A percentile compares a stretch with the other conserved stretches of the same genome.
Conservation (phyloP, 2,797 vertebrate species). For the Choloepus didactylus region DNA sequence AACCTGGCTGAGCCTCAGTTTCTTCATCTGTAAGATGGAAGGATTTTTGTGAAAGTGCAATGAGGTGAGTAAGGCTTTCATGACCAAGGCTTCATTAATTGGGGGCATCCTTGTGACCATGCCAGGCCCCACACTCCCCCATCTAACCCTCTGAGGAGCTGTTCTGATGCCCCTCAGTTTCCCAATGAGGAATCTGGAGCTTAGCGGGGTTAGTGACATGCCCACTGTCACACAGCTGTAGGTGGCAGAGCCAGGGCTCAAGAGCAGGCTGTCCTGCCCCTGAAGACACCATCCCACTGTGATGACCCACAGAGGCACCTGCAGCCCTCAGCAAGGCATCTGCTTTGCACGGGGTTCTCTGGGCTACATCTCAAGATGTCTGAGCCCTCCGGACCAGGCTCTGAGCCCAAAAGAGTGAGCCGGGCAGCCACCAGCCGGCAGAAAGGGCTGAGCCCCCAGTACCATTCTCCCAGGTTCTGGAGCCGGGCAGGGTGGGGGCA, state of each 20-base stretch:
- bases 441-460: background rate
- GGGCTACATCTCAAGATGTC: background rate
- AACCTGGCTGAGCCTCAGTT: background rate
- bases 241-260: background rate
- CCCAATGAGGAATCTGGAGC: background rate
- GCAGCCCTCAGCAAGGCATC: background rate
- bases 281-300: no score
- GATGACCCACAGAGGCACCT: background rate
- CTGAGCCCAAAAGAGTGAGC: background rate
- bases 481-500: background rate
- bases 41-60: background rate
- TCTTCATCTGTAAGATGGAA: background rate
- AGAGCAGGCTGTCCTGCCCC: background rate
- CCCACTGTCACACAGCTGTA: background rate
- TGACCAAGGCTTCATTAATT: background rate
- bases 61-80: background rate
- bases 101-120: fast-evolving
- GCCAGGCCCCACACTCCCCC: background rate
- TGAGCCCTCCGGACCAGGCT: background rate
- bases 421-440: background rate
- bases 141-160: background rate
- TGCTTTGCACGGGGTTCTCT: background rate
- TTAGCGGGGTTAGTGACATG: background rate
- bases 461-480: background rate
- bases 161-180: background rate